These are phyloP conservation scores for Candoia aspera DNA, from an alignment of 2,113 vertebrate genomes.

Conservation along the genomic window DNA sequence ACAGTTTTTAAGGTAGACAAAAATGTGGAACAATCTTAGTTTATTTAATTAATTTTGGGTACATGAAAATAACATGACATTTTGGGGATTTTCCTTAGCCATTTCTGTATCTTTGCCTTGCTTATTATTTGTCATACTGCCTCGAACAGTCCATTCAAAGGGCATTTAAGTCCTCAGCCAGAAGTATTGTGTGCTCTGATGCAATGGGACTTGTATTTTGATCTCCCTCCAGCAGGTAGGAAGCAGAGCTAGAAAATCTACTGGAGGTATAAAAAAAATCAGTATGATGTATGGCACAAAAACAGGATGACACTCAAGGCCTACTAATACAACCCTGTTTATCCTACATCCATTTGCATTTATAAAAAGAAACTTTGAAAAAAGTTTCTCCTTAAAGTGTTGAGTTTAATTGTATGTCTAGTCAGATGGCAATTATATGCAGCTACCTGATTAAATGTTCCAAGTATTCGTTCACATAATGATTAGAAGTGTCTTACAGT, in stretches of 20 bases:
- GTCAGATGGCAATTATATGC: constrained; percentile 67
- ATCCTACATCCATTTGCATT: constrained; percentile 57
- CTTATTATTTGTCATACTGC: neutral
- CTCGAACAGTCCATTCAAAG: neutral
- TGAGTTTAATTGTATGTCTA: constrained; percentile 59
- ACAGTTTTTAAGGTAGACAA: neutral
- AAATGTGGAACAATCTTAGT: neutral
- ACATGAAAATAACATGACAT: neutral
- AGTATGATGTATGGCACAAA: neutral
- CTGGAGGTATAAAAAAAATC: neutral
- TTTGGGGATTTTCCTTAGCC: neutral
- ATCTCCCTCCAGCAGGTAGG: neutral
- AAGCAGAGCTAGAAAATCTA: neutral
- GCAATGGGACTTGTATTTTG: neutral
- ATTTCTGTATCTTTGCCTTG: neutral
- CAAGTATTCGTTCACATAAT: constrained; percentile 58
- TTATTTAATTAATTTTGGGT: neutral
- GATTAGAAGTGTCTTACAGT: constrained; percentile 55
- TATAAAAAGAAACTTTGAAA: constrained; percentile 57
- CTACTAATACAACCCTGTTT: constrained; percentile 58
- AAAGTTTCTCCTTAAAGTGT: constrained; percentile 64
- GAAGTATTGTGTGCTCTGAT: neutral
- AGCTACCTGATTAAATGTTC: constrained; percentile 68
- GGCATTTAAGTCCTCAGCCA: neutral
- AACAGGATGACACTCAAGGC: neutral